Percentiles rank a stretch among this genome's conserved stretches.
phyloP scores from a whole-genome alignment of 2,113 vertebrate genomes.

The Fulmarus glacialis region DNA sequence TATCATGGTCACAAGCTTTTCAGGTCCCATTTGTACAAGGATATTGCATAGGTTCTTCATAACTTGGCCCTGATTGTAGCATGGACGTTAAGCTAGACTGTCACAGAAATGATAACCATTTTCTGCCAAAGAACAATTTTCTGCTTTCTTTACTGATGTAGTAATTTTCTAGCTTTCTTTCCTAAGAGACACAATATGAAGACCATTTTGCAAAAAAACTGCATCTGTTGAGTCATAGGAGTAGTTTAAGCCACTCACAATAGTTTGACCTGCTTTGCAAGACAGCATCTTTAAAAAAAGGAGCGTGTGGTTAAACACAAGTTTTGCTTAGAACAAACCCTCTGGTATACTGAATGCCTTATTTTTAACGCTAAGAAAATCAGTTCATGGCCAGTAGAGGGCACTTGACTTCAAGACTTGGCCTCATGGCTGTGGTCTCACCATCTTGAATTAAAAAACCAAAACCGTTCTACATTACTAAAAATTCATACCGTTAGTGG shows the following conservation, averaged over 20 bases:
- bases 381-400: not conserved
- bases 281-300: not conserved
- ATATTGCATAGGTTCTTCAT: not conserved
- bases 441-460: not conserved
- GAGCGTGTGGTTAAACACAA: accelerated
- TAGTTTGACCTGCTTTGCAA: no score
- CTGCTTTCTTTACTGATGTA: not conserved
- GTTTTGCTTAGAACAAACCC: not conserved
- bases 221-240: no score
- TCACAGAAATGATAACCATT: not conserved
- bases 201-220: not conserved
- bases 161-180: not conserved
- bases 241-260: no score
- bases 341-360: accelerated
- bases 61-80: not conserved
- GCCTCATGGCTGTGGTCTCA: not conserved
- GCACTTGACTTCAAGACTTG: not conserved
- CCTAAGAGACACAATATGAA: not conserved
- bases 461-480: not conserved
- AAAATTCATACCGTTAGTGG: not conserved
- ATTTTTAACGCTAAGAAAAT: not conserved
- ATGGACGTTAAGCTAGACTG: not conserved
- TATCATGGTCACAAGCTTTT: accelerated
- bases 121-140: not conserved
- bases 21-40: not conserved